Evolutionary conservation across 2,797 vertebrate genomes (phyloP), one percentile per base, ranked within the genome.

Genomic region (Pelochelys cantorii): DNA sequence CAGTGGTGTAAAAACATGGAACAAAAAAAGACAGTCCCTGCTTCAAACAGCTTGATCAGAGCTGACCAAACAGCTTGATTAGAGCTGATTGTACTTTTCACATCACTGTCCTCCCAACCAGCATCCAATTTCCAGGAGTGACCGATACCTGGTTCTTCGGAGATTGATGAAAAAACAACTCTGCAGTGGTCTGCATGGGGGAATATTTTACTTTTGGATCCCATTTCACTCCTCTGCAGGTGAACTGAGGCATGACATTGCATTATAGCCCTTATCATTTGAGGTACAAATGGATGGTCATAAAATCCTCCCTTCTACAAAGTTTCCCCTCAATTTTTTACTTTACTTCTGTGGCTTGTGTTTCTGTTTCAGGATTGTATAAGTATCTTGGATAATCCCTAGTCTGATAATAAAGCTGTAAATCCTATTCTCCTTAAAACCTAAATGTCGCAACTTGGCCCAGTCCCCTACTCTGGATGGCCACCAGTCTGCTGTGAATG

Each of bases 1-100:
- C 23, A 52, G 14, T 53, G 34, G 29, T 23, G 5, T 78, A 20
- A 15, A 81, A 55, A 4, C 54, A 84, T 14, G 14, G 60, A n/a
- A 23, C 71, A 12, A 0, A 48, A 48, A 0, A 14, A 86, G 25
- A 3, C 5, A 85, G 23, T n/a, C 4, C 18, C 57, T 62, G 34
- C 17, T 23, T 83, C 54, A 81, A 0, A 59, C 17, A 84, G 8
- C 60, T 54, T 37, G 31, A 5, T 12, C 22, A 18, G 62, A 92
- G 17, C 14, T 81, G n/a, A 90, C 42, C 10, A 52, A 23, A 48
- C 42, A 48, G 42, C 42, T 48, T 48, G 42, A 48, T 48, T 48
- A 8, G 13, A 10, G 11, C 83, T 90, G 62, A n/a, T 59, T 25
- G 79, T 34, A 65, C 71, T 18, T 9, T 17, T 18, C 62, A 65